Evolutionary conservation across 2,888 invertebrate genomes (phyloP), one percentile per base, ranked within the genome.

Genomic region (Hirudinaria manillensis): DNA sequence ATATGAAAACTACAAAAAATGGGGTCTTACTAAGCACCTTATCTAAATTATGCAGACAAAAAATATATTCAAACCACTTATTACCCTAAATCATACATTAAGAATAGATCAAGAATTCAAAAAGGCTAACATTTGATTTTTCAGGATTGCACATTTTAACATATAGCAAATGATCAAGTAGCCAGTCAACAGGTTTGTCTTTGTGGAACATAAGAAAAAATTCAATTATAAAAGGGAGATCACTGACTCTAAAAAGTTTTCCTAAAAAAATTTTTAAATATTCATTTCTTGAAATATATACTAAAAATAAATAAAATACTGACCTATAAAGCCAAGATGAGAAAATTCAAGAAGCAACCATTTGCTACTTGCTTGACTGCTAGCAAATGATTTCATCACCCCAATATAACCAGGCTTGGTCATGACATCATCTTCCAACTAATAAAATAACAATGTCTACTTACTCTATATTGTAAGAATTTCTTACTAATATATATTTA

Each of bases 161-260:
- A 76, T 91, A 90, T 74, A 96, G 89, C 79, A 94, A 90, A 83
- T 94, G 91, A 81, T 94, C 94, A 19, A 97, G 86, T 7, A 98
- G 88, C 97, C 97, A 98, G 84, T 98, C 97, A 0, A 96, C 94
- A 0, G 98, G 97, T 87, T 96, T 94, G 82, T 96, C 94, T 82
- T 90, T 91, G 86, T 94, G 93, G 84, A 98, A 97, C 89, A 97
- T 91, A 83, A 97, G 90, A 81, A 97, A 92, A 85, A 94, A 97
- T 79, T 93, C 92, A 56, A 94, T 90, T 77, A 97, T 88, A 87
- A 91, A 90, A 0, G 92, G 91, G 32, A 97, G 86, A 82, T 94
- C 93, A 0, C 91, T 89, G 27, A 93, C 91, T 82, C 92, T 91
- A 86, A 98, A 95, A 88, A 98, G 89, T 88, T 88, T 88, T 2